These are phyloP conservation scores for Rhodophaea formosa DNA, from an alignment of 2,888 invertebrate species.

Conservation along the genomic window DNA sequence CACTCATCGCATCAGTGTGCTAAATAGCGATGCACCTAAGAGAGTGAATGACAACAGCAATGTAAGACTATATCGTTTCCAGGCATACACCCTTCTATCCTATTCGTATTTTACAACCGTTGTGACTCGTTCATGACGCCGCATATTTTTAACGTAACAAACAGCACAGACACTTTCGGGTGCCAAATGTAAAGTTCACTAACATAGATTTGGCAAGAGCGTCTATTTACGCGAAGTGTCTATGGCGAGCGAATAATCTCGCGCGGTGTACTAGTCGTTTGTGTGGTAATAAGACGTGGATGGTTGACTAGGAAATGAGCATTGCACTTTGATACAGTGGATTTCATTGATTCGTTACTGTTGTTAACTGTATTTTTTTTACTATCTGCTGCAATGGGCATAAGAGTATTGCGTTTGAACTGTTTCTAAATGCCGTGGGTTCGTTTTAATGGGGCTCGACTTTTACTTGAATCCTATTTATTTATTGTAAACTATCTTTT, in stretches of 20 bases:
- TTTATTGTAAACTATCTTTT: too few relatives aligned
- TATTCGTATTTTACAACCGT: constrained; percentile 37
- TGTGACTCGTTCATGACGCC: constrained; percentile 77
- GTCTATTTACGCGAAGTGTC: constrained; percentile 66
- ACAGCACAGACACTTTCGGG: constrained; percentile 67
- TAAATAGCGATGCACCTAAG: too few relatives aligned
- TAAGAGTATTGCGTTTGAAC: too few relatives aligned
- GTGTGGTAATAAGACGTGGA: constrained; percentile 22
- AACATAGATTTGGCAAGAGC: constrained; percentile 77
- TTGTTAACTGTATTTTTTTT: too few relatives aligned
- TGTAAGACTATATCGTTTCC: too few relatives aligned
- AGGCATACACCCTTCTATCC: constrained; percentile 38
- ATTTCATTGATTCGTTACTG: not conserved
- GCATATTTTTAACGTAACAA: constrained; percentile 79
- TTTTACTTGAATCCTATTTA: too few relatives aligned
- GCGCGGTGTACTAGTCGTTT: constrained; percentile 35
- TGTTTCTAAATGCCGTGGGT: too few relatives aligned
- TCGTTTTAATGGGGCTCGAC: too few relatives aligned
- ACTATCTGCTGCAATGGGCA: too few relatives aligned
- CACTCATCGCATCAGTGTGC: too few relatives aligned
- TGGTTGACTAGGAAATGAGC: not conserved
- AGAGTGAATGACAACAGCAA: too few relatives aligned
- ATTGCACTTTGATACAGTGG: not conserved
- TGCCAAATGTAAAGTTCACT: constrained; percentile 80
- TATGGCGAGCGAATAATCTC: constrained; percentile 49